Base-by-base conservation (phyloP, 2,797 vertebrate genomes). In the Odontamblyopus rebecca region DNA sequence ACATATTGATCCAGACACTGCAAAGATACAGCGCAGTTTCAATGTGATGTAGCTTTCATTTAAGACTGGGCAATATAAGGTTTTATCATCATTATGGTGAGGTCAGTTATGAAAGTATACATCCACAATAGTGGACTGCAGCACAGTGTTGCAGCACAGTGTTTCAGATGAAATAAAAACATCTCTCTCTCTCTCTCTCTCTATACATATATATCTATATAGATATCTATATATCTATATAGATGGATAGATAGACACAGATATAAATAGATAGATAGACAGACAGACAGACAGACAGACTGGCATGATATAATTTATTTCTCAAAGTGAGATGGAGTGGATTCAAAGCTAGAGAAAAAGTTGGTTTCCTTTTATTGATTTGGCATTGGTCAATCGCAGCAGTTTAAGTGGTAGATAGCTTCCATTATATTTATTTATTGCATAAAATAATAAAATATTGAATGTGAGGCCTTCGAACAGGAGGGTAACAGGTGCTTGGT, bases 1-100 rank as follows among this genome's bases (percentile, higher is more conserved):
- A 77, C 26, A 2, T 68, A 84, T 86, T 62, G 68, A 76, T 79
- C 23, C 16, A 23, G 35, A 70, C 62, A 68, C 68, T 69, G 70
- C 53, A 71, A 84, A 76, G 73, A 67, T 75, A 29, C 26, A 72
- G 73, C 2, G 30, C 18, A 67, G 57, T 38, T 77, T 29, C 18
- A 73, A 57, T 75, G 73, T 77, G 70, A 56, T 29, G 68, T n/a
- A 71, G 75, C 74, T 73, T 74, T 50, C 35, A 59, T 67, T 67
- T 67, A 18, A 53, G 65, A 32, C 48, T 53, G 50, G 16, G 4
- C 23, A 66, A 30, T 53, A 54, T 67, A 27, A 19, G 27, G 27
- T 67, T n/a, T 67, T 53, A 65, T 26, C 27, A 67, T 30, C 50
- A 30, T 53, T 53, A 53, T 50, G 16, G 41, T 64, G 26, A 51